Percentiles rank a stretch among this genome's conserved stretches.
phyloP scores from a whole-genome alignment of 1,140 invertebrate genomes.

The Drosophila ogumai region DNA sequence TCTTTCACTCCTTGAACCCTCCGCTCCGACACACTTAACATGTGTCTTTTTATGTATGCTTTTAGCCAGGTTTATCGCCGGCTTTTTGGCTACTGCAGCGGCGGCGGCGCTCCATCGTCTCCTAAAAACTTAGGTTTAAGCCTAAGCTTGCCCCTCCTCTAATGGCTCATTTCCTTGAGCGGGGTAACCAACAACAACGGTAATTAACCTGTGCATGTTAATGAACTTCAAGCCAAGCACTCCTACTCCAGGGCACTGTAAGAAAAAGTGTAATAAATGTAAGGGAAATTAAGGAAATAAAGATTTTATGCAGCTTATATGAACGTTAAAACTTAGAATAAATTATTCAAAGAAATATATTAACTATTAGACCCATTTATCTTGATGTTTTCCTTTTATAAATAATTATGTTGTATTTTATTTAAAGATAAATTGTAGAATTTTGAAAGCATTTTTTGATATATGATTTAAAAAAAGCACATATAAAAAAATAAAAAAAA shows the following conservation, averaged over 20 bases:
- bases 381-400: neutral
- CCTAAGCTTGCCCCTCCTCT: constrained; percentile 57
- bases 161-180: constrained; percentile 80
- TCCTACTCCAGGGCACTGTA: constrained; percentile 23
- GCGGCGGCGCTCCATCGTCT: constrained; percentile 60
- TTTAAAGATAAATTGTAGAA: neutral
- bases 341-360: no score
- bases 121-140: neutral
- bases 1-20: neutral
- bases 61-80: constrained; percentile 79
- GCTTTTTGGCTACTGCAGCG: constrained; percentile 53
- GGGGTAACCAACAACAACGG: constrained; percentile 63
- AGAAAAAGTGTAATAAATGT: no score
- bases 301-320: neutral
- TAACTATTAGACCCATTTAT: no score
- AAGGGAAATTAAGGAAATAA: no score
- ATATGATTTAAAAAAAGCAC: no score
- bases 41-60: constrained; percentile 82
- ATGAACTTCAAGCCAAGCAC: constrained; percentile 75
- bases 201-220: constrained; percentile 84
- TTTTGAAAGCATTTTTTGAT: no score
- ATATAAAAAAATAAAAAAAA: no score
- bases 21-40: constrained; percentile 62
- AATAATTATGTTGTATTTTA: neutral
- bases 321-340: neutral